These are phyloP conservation scores for Platynereis dumerilii DNA, from an alignment of 2,888 invertebrate species.

Conservation along the genomic window DNA sequence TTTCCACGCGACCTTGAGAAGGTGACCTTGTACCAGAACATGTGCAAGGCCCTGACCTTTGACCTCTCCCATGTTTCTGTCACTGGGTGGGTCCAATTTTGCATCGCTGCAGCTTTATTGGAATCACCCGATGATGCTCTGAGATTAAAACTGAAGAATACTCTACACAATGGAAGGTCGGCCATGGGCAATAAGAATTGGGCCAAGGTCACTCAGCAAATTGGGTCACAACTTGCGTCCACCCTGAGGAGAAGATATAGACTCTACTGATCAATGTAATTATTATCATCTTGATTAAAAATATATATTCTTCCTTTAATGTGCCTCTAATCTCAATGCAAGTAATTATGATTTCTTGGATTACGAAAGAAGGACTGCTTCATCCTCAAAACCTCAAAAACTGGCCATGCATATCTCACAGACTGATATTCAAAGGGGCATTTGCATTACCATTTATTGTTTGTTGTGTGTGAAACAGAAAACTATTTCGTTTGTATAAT, in stretches of 20 bases:
- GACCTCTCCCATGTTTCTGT: slow-evolving; percentile 19
- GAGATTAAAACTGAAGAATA: slow-evolving; percentile 15
- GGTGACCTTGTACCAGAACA: slow-evolving; percentile 26
- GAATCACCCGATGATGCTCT: slow-evolving; percentile 23
- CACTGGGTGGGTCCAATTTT: slow-evolving; percentile 32
- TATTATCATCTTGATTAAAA: background rate
- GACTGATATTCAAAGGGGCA: too few species aligned
- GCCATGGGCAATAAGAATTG: slow-evolving; percentile 29
- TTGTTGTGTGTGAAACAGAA: too few species aligned
- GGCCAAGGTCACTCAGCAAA: slow-evolving; percentile 29
- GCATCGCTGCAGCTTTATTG: slow-evolving; percentile 25
- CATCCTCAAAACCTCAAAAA: too few species aligned
- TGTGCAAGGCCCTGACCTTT: slow-evolving; percentile 21
- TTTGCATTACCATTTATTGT: too few species aligned
- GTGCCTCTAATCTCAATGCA: too few species aligned
- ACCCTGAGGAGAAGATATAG: slow-evolving; percentile 33
- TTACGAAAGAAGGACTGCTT: too few species aligned
- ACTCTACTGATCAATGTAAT: slow-evolving; percentile 25
- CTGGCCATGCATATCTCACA: too few species aligned
- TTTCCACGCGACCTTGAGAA: slow-evolving; percentile 31
- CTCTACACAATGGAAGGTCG: slow-evolving; percentile 24
- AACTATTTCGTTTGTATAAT: too few species aligned
- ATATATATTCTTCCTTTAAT: too few species aligned
- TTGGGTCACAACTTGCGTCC: slow-evolving; percentile 30
- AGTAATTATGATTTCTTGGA: too few species aligned